Base-by-base conservation (phyloP, 2,888 invertebrate genomes). In the Ptilodon capucinus region DNA sequence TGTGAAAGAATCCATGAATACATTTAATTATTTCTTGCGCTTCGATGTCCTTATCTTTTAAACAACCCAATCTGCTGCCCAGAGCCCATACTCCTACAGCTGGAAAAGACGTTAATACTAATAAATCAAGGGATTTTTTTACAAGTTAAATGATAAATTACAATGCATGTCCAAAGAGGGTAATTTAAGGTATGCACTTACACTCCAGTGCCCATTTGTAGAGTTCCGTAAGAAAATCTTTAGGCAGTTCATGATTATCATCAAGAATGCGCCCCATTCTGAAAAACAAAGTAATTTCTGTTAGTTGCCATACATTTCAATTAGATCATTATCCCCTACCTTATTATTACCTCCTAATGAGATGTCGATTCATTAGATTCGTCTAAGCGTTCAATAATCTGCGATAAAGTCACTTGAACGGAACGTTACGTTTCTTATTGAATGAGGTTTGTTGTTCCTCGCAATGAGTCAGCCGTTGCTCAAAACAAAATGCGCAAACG, bases 141-240 rank as follows among this genome's bases (percentile, higher is more conserved):
- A 42, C 50, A 42, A 51, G 52, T 51, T 45, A 48, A 52, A 52
- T n/a, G n/a, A 28, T 4, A 3, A 28, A 28, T 11, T 9, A 7
- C 23, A 23, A n/a, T n/a, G n/a, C n/a, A n/a, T n/a, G n/a, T n/a
- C n/a, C n/a, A n/a, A n/a, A n/a, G n/a, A n/a, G n/a, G n/a, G n/a
- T n/a, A n/a, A n/a, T n/a, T n/a, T n/a, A n/a, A n/a, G n/a, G 64
- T 56, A 53, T 45, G n/a, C 74, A 93, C 94, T 93, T 91, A 95
- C 96, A 95, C 91, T 96, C 96, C 49, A 96, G 87, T 16, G 95
- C 94, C 96, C 96, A 96, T 88, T 95, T 95, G 80, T 94, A 94
- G 48, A 95, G 92, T 79, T 95, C 95, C 54, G 92, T 93, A 55
- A 94, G 91, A 77, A 95, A 95, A 75, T 94, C 88, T 40, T 91